Percentiles rank a stretch among this genome's conserved stretches.
These are phyloP conservation scores for Tenodera sinensis DNA, from an alignment of 2,888 invertebrate species.

Conservation along the genomic window DNA sequence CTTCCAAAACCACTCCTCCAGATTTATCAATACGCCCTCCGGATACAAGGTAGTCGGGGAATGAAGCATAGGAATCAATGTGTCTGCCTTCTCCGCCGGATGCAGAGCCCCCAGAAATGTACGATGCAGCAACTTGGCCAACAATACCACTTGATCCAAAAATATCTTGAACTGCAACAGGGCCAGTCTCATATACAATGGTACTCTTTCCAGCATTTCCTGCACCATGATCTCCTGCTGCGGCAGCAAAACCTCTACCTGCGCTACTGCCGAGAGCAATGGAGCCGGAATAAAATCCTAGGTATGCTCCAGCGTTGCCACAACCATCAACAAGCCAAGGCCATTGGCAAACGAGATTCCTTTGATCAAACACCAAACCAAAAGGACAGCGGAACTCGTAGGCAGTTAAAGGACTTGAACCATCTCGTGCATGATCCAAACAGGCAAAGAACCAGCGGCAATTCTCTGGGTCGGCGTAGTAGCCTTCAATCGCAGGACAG, in stretches of 20 bases:
- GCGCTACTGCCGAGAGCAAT: slow-evolving; percentile 1
- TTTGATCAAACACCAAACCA: slow-evolving; percentile 72
- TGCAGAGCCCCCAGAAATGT: not conserved
- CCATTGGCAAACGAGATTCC: slow-evolving; percentile 70
- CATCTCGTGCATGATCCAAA: slow-evolving; percentile 58
- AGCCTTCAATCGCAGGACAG: slow-evolving; percentile 65
- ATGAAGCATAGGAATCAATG: slow-evolving; percentile 38
- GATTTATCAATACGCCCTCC: slow-evolving; percentile 38
- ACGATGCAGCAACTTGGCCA: slow-evolving; percentile 33
- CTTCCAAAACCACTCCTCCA: slow-evolving; percentile 36
- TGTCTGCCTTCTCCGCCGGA: slow-evolving; percentile 39
- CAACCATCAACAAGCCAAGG: slow-evolving; percentile 64
- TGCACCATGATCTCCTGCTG: not conserved
- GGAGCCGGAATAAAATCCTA: slow-evolving; percentile 13
- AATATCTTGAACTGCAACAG: not conserved
- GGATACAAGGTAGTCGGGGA: slow-evolving; percentile 40
- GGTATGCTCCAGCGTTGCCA: slow-evolving; percentile 9
- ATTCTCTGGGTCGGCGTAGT: slow-evolving; percentile 76
- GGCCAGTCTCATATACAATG: not conserved
- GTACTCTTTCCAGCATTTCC: not conserved
- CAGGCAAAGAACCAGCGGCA: slow-evolving; percentile 84
- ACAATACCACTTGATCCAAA: slow-evolving; percentile 51
- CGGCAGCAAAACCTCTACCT: slow-evolving; percentile 10
- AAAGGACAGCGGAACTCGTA: slow-evolving; percentile 81
- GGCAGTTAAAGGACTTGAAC: slow-evolving; percentile 49